Evolutionary conservation across 2,888 invertebrate species (phyloP).

Genomic region (Pristionchus exspectatus): DNA sequence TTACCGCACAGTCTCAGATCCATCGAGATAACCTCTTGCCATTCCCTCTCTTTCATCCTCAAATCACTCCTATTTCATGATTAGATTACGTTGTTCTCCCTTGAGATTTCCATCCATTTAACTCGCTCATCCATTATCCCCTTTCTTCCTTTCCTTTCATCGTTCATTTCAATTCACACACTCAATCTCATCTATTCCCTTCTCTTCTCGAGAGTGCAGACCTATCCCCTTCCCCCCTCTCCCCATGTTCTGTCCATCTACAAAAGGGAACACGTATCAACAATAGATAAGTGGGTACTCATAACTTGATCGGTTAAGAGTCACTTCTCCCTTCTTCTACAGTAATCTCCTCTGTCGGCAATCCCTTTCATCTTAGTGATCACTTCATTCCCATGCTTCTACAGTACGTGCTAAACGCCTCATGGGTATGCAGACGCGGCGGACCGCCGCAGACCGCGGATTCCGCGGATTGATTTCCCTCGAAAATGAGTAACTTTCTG

Average conservation of each 20-base stretch:
- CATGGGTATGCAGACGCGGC: too few species aligned
- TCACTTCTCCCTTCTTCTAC: conserved; percentile 47
- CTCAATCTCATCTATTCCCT: conserved; percentile 8
- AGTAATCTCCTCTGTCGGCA: conserved; percentile 21
- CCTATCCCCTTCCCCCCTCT: conserved; percentile 22
- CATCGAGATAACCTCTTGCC: conserved; percentile 30
- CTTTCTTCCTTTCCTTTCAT: neutral
- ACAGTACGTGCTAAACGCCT: too few species aligned
- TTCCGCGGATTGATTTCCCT: too few species aligned
- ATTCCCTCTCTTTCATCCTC: conserved; percentile 2
- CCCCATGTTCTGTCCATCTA: conserved; percentile 2
- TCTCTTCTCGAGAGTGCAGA: neutral
- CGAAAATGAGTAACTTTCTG: too few species aligned
- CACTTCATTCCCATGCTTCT: conserved; percentile 36
- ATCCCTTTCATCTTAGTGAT: neutral
- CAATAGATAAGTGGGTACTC: conserved; percentile 48
- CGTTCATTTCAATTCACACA: conserved; percentile 33
- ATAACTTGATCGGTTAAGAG: conserved; percentile 43
- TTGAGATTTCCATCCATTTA: conserved; percentile 30
- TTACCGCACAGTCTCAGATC: conserved; percentile 1
- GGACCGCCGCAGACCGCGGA: too few species aligned
- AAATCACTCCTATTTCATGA: conserved; percentile 29
- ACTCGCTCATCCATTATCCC: conserved; percentile 28
- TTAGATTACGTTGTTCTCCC: conserved; percentile 27
- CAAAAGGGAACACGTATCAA: conserved; percentile 50